Percentiles rank a stretch among this genome's conserved stretches.
These are phyloP conservation scores for Dryadula phaetusa DNA, from an alignment of 2,888 invertebrate species.

Conservation along the genomic window DNA sequence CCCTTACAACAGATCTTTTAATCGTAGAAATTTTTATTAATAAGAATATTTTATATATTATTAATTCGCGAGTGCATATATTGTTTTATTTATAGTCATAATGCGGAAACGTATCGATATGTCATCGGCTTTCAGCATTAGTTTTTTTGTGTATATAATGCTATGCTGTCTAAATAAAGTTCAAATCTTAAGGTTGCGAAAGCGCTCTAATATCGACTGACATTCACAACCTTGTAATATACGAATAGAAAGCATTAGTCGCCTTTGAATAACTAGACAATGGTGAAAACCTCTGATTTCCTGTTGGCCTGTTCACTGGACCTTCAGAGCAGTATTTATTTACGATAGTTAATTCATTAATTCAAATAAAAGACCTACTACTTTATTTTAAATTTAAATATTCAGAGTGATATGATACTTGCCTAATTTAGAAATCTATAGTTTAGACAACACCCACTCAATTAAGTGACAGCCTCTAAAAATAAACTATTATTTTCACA, in stretches of 20 bases:
- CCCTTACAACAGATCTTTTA: slow-evolving; percentile 66
- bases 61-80: slow-evolving; percentile 61
- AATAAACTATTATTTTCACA: slow-evolving; percentile 32
- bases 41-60: slow-evolving; percentile 21
- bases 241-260: slow-evolving; percentile 76
- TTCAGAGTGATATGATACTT: slow-evolving; percentile 34
- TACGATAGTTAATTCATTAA: background rate
- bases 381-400: background rate
- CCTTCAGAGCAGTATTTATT: slow-evolving; percentile 22
- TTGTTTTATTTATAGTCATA: slow-evolving; percentile 78
- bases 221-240: slow-evolving; percentile 75
- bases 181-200: slow-evolving; percentile 75
- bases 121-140: slow-evolving; percentile 71
- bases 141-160: slow-evolving; percentile 70
- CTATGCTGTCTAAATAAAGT: slow-evolving; percentile 65
- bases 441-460: slow-evolving; percentile 49
- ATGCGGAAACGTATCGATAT: slow-evolving; percentile 77
- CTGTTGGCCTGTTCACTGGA: slow-evolving; percentile 52
- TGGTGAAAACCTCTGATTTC: slow-evolving; percentile 68
- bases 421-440: slow-evolving; percentile 43
- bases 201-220: slow-evolving; percentile 73
- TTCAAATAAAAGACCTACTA: background rate
- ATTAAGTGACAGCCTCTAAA: slow-evolving; percentile 27
- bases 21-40: slow-evolving; percentile 45
- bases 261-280: slow-evolving; percentile 67